Evolutionary conservation across 2,797 vertebrate species (phyloP), one percentile per base, ranked within the genome.

Genomic region (Pelochelys cantorii): DNA sequence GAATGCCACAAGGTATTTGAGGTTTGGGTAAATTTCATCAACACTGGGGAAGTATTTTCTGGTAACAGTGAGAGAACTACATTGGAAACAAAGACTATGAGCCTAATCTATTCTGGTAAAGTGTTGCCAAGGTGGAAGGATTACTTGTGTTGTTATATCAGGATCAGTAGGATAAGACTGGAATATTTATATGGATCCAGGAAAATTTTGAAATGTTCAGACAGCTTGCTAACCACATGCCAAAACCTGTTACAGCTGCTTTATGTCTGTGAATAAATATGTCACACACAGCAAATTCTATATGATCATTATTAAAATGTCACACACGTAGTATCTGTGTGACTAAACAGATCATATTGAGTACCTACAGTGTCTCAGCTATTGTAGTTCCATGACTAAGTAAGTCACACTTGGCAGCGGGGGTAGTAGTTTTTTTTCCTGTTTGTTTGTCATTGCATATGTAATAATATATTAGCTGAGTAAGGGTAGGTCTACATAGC

Each of bases 11-110:
- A 1, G 74, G 31, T 68, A 87, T 81, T 88, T 60, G 57, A 57
- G 81, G 20, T 88, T 79, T 80, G 88, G 48, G 65, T 85, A 42
- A 95, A 91, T 88, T 52, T 15, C 78, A 23, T 55, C 84, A 79
- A 79, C 29, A 3, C 14, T 82, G 85, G 75, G 27, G 56, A 89
- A 55, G 48, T 31, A 9, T 85, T 95, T 85, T 57, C 22, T 79
- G 83, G n/a, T 86, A 42, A 42, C 34, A 6, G 2, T 0, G 20
- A 57, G 37, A 87, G 68, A 80, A 10, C 74, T 77, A 31, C 4
- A 0, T 17, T 20, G 11, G 23, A 18, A 0, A 1, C 11, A 31
- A 87, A 56, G 68, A 6, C 4, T 55, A 89, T 11, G 2, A 84
- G 59, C 71, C 11, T 55, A 60, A 52, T 37, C 1, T 42, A 12